Base-by-base conservation (phyloP, 2,797 vertebrate species). In the Molothrus aeneus region DNA sequence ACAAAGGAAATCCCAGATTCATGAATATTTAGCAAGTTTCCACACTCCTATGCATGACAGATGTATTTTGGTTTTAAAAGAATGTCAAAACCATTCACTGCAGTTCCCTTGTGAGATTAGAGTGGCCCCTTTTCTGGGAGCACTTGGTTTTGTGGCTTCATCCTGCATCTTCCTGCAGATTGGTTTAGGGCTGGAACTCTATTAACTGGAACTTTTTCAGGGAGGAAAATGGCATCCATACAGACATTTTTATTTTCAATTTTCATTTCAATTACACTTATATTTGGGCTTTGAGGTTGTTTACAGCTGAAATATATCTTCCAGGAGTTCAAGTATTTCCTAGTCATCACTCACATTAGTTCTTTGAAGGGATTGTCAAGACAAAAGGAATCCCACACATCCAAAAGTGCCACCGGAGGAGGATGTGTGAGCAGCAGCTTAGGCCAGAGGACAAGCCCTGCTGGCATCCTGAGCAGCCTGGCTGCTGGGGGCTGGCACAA, bases 11-110 rank as follows among this genome's bases (percentile, higher is more conserved):
- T 48, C 56, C 17, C 57, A 68, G 71, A 43, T 19, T 90, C 69
- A 81, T 84, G 11, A 94, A 88, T 90, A 93, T 94, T 89, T 64
- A 97, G 43, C 90, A 61, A 74, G 85, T 66, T 88, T 70, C 68
- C 78, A 66, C 53, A 7, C 80, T 88, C 38, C 28, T 32, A 45
- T 34, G 75, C 77, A n/a, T 40, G 73, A 48, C 85, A 90, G 91
- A 75, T 70, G 64, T 56, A 86, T 86, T 93, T 82, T 56, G 68
- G 64, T 43, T 94, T 82, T 80, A 57, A 77, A 82, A 82, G 81
- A 80, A 75, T 34, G 63, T 84, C 78, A 86, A 70, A 95, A 61
- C 68, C 65, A 65, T 64, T 73, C 68, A 42, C 34, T 54, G 60
- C 59, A 48, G 72, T 29, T 90, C 74, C 51, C 64, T 26, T 29